Conservation (phyloP, 2,797 vertebrate species). For the Florisuga fusca region DNA sequence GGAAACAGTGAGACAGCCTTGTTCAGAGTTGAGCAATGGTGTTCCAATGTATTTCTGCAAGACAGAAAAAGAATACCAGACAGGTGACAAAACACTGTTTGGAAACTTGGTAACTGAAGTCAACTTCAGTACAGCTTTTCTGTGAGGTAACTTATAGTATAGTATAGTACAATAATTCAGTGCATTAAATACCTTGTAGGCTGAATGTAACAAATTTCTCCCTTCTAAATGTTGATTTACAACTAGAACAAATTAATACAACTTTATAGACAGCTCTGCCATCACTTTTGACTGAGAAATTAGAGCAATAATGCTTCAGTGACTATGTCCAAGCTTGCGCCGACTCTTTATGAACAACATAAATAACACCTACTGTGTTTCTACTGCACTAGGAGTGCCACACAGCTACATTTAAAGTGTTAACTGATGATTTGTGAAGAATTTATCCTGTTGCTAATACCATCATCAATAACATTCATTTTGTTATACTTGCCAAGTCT, state of each 20-base stretch:
- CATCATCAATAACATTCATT: neutral
- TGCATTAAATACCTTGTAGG: neutral
- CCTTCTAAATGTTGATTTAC: neutral
- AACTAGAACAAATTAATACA: neutral
- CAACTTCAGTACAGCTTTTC: neutral
- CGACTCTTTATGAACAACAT: neutral
- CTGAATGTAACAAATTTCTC: neutral
- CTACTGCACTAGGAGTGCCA: neutral
- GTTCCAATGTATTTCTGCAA: slow-evolving; percentile 76
- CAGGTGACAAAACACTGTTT: neutral
- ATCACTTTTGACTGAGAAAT: neutral
- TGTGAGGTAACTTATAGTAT: neutral
- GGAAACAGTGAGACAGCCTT: slow-evolving; percentile 75
- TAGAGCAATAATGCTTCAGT: neutral
- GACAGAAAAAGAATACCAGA: neutral
- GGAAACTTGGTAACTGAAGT: neutral
- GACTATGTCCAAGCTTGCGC: neutral
- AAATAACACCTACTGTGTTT: neutral
- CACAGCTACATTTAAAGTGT: neutral
- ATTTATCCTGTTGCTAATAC: neutral
- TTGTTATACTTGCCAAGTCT: neutral
- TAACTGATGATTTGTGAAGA: neutral
- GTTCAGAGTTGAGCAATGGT: slow-evolving; percentile 76
- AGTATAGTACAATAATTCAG: neutral
- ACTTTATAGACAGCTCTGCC: neutral